Evolutionary conservation across 2,888 invertebrate species (phyloP).

Genomic region (Drosophila glabriapex): DNA sequence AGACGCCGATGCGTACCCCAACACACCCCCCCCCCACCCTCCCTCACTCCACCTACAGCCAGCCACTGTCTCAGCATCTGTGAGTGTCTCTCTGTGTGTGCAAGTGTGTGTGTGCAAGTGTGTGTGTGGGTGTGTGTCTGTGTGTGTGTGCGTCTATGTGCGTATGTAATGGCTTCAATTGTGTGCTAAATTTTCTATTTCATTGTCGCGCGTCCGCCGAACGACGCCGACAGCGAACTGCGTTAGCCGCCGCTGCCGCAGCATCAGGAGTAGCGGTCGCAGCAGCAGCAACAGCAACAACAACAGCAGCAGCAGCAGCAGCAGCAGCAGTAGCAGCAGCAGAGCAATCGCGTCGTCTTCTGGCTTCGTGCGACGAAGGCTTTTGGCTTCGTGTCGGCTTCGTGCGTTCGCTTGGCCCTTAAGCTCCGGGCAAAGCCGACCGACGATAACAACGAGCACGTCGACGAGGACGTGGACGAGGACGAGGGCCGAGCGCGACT

Average conservation of each 20-base stretch:
- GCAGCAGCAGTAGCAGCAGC: conserved; percentile 7
- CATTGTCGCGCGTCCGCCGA: conserved; percentile 61
- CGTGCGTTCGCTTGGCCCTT: conserved; percentile 33
- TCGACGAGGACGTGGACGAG: conserved; percentile 2
- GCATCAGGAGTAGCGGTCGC: conserved; percentile 20
- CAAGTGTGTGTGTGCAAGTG: background rate
- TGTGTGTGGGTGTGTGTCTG: conserved; percentile 6
- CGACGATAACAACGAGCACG: conserved; percentile 14
- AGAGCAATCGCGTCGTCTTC: conserved; percentile 33
- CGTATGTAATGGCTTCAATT: conserved; percentile 70
- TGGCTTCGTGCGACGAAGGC: conserved; percentile 38
- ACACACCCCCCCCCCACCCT: background rate
- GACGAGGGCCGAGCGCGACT: conserved; percentile 29
- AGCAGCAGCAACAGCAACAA: conserved; percentile 21
- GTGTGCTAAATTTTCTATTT: conserved; percentile 80
- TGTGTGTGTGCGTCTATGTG: conserved; percentile 25
- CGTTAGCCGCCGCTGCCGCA: conserved; percentile 19
- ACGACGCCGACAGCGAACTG: conserved; percentile 37
- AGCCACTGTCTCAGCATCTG: background rate
- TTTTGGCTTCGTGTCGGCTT: conserved; percentile 45
- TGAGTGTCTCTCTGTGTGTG: conserved; percentile 4
- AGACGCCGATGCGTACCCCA: conserved; percentile 11
- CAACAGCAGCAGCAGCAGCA: conserved; percentile 13
- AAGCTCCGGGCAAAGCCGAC: conserved; percentile 25
- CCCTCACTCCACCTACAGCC: background rate